Evolutionary conservation across 2,888 invertebrate genomes (phyloP), one percentile per base, ranked within the genome.

Genomic region (Hirtodrosophila cameraria): DNA sequence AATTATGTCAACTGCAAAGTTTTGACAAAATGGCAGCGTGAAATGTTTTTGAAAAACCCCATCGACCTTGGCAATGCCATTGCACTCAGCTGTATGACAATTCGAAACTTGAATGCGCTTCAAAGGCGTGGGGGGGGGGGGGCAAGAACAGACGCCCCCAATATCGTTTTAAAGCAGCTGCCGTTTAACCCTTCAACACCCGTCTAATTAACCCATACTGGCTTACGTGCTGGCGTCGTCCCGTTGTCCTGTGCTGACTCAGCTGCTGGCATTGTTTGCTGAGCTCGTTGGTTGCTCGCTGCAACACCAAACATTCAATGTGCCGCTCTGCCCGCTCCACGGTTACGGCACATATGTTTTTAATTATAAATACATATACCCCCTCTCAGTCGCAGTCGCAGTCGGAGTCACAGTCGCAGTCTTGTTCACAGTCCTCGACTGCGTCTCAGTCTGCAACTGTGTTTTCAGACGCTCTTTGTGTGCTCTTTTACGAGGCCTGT

Each of bases 341-440:
- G 59, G 72, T 83, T 80, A 50, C 62, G 73, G 39, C 73, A 68
- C 82, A 83, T 77, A 71, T 83, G 82, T 84, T 83, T 86, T 83
- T 83, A 83, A 83, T 83, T 83, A 83, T 84, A 84, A 50, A 65
- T 57, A 49, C 62, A 57, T 18, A 41, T 8, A 48, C 16, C 39
- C 33, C 13, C 3, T 5, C n/a, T 31, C 43, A n/a, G n/a, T n/a
- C n/a, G 16, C 39, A 13, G 11, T 2, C 7, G 7, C 12, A 27
- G 35, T 20, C 8, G 6, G 6, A 23, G 6, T 7, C 2, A 2
- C 31, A 23, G 46, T 30, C 52, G 52, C 27, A 35, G 57, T 48
- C 45, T 48, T 46, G 27, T 12, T 46, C 49, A 41, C 60, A 72
- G 60, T 53, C 57, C 25, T 20, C 20, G 72, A 54, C 69, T 66